Conservation (phyloP, 2,888 invertebrate genomes). For the Perizoma flavofasciatum region DNA sequence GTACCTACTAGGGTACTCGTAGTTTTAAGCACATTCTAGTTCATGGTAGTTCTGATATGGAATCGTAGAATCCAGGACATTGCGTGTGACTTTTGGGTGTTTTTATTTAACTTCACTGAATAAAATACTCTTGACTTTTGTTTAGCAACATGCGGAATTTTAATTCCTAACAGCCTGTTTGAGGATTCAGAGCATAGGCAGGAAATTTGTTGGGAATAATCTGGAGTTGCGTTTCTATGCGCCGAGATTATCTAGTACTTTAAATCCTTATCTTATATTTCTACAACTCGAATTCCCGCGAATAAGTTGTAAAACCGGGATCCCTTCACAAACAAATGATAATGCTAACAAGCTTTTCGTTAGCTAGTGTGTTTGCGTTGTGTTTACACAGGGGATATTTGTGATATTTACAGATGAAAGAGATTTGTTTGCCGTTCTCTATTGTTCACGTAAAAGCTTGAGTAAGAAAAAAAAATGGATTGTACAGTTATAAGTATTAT, state of each 20-base stretch:
- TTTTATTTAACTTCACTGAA: too few species aligned
- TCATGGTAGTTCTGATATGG: too few species aligned
- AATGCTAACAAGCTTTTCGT: conserved; percentile 25
- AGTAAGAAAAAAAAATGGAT: too few species aligned
- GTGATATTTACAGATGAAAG: conserved; percentile 2
- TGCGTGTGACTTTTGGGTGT: background rate
- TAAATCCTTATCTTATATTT: conserved; percentile 19
- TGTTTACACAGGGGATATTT: conserved; percentile 24
- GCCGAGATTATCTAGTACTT: conserved; percentile 1
- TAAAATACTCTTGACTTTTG: background rate
- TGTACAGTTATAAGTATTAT: background rate
- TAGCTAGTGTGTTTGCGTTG: conserved; percentile 29
- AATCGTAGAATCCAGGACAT: too few species aligned
- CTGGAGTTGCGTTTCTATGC: conserved; percentile 10
- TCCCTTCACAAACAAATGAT: conserved; percentile 23
- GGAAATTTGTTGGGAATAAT: background rate
- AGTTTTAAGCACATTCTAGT: too few species aligned
- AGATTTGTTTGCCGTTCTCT: conserved; percentile 7
- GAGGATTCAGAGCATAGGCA: too few species aligned
- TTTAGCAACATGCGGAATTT: background rate
- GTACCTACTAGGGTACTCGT: too few species aligned
- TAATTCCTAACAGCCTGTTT: background rate
- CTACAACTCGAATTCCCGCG: conserved; percentile 14
- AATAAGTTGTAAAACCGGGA: conserved; percentile 31
- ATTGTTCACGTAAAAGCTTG: background rate